Evolutionary conservation across 2,113 vertebrate species (phyloP), one percentile per base, ranked within the genome.

Genomic region (Chaetorhynchus papuensis): DNA sequence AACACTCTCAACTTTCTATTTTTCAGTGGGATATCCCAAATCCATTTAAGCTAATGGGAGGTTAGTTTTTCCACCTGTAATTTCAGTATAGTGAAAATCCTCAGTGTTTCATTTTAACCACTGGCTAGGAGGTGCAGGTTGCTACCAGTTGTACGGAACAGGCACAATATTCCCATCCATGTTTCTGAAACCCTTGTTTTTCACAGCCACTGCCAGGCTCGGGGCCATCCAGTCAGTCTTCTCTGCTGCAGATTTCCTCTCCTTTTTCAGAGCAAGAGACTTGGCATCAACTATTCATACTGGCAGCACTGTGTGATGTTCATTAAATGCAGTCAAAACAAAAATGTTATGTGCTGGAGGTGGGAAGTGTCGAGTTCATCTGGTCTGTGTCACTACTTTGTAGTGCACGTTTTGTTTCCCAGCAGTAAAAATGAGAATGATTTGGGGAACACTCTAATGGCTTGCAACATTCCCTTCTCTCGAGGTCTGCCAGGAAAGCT

Each of bases 91-190:
- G 45, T 9, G 7, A 90, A n/a, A 61, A 69, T n/a, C 41, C 45
- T 79, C 41, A 28, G 27, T 56, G 15, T 39, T 76, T 82, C 19
- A 49, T 10, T 4, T 68, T 27, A 68, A 76, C 37, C 3, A 1
- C 28, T 31, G 35, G 1, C 16, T 56, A 28, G 13, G 45, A 89
- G 37, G 23, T 26, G 7, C n/a, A 47, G 31, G 20, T 64, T 87
- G 59, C 54, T 78, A 15, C 33, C 47, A 26, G 37, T n/a, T 66
- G 20, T 30, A 19, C 39, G 31, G 27, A 74, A 69, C 18, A 50
- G 35, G 30, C 23, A 70, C 0, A 0, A 14, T 33, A 59, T 66
- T 94, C 30, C 42, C 28, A n/a, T 56, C n/a, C 6, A 2, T 15
- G 4, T 79, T 94, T 76, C 31, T 1, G 4, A 85, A 91, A 28